Evolutionary conservation across 2,113 vertebrate species (phyloP).

Genomic region (Nothobranchius furzeri): DNA sequence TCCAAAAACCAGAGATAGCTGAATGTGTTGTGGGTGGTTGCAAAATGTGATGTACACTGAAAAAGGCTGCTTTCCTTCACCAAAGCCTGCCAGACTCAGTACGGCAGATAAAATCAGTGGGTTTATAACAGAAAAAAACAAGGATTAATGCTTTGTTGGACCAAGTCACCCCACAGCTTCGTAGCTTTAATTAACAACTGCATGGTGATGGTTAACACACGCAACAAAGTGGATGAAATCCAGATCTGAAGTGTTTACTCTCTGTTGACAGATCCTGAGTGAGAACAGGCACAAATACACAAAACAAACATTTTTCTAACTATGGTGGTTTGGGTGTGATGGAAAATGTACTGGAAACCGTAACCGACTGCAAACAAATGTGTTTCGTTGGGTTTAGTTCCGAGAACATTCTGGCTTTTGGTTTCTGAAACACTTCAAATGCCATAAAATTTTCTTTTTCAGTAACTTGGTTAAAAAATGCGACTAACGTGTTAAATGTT

Average conservation of each 20-base stretch:
- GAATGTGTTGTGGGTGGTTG: neutral
- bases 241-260: neutral
- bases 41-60: slow-evolving; percentile 20
- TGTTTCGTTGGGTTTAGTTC: too few relatives aligned
- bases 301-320: too few relatives aligned
- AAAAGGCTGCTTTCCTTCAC: slow-evolving; percentile 28
- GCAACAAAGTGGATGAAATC: neutral
- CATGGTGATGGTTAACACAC: neutral
- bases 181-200: slow-evolving; percentile 2
- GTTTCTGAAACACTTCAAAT: too few relatives aligned
- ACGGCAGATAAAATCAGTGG: neutral
- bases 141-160: slow-evolving; percentile 3
- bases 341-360: too few relatives aligned
- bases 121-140: slow-evolving; percentile 3
- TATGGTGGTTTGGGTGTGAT: too few relatives aligned
- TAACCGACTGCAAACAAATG: too few relatives aligned
- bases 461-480: too few relatives aligned
- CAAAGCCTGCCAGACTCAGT: slow-evolving; percentile 45
- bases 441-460: too few relatives aligned
- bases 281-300: too few relatives aligned
- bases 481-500: too few relatives aligned
- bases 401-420: too few relatives aligned
- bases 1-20: neutral
- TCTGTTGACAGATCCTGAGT: too few relatives aligned
- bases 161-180: neutral